A percentile compares a stretch with the other conserved stretches of the same genome.
These are phyloP conservation scores for Atherinosoma microstoma DNA, from an alignment of 2,797 vertebrate species.

Conservation along the genomic window DNA sequence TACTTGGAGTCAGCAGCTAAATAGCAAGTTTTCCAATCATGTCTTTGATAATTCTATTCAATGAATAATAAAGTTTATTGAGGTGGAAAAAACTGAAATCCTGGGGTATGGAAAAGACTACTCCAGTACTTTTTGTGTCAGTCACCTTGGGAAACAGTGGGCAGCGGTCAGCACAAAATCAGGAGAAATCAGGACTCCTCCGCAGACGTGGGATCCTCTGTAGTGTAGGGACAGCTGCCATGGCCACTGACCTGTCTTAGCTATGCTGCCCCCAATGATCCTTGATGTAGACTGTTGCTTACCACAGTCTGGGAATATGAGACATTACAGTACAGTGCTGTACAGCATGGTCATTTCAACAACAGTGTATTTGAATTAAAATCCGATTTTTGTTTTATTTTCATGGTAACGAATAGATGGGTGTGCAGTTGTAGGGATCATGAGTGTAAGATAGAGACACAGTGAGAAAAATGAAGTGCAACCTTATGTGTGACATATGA, in stretches of 20 bases:
- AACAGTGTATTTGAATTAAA: background rate
- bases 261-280: conserved; percentile 88
- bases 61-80: background rate
- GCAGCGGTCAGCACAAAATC: conserved; percentile 90
- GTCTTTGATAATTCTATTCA: background rate
- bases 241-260: conserved; percentile 86
- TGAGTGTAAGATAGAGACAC: background rate
- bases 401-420: background rate
- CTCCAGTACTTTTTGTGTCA: background rate
- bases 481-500: conserved; percentile 27
- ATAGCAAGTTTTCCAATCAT: background rate
- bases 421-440: background rate
- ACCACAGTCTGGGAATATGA: conserved; percentile 86
- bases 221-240: conserved; percentile 92
- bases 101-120: background rate
- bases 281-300: conserved; percentile 76
- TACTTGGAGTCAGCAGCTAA: background rate
- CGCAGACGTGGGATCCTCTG: conserved; percentile 80
- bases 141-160: conserved; percentile 92
- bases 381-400: background rate
- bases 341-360: background rate
- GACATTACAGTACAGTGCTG: background rate
- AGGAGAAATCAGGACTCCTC: conserved; percentile 87
- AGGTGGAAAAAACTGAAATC: background rate
- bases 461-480: conserved; percentile 8